Percentiles rank a stretch among this genome's conserved stretches.
These are phyloP conservation scores for Ganaspis sp. DNA, from an alignment of 1,140 invertebrate species.

Conservation along the genomic window DNA sequence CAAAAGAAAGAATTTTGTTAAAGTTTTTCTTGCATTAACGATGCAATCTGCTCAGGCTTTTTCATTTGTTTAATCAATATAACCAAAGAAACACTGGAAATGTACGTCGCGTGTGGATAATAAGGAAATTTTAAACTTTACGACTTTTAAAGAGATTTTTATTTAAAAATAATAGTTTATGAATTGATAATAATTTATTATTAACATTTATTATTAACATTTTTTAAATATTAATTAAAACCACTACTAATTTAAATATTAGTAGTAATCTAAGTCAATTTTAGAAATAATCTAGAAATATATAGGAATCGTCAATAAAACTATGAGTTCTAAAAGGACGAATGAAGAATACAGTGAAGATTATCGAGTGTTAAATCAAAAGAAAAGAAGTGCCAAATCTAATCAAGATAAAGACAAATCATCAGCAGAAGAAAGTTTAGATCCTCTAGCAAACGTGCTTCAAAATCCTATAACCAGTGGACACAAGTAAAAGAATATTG, in stretches of 20 bases:
- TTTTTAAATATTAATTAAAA: no score
- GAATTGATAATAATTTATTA: no score
- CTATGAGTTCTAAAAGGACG: neutral
- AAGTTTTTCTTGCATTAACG: neutral
- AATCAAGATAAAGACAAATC: neutral
- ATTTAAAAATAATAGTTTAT: no score
- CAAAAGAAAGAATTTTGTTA: constrained; percentile 40
- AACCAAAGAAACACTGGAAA: constrained; percentile 18
- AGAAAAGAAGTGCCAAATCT: neutral
- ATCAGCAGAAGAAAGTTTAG: neutral
- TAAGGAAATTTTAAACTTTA: neutral
- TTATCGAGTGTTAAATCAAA: neutral
- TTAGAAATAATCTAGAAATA: no score
- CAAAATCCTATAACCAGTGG: neutral
- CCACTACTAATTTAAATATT: no score
- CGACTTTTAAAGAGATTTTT: neutral
- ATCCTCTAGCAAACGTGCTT: neutral
- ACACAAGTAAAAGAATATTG: neutral
- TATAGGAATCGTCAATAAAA: neutral
- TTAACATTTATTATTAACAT: no score
- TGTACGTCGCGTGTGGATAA: neutral
- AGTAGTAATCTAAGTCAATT: neutral
- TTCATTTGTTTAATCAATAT: constrained; percentile 22
- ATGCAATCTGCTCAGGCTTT: neutral
- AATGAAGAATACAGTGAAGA: neutral